Conservation (phyloP, 2,888 invertebrate species). For the Heliconius sara region DNA sequence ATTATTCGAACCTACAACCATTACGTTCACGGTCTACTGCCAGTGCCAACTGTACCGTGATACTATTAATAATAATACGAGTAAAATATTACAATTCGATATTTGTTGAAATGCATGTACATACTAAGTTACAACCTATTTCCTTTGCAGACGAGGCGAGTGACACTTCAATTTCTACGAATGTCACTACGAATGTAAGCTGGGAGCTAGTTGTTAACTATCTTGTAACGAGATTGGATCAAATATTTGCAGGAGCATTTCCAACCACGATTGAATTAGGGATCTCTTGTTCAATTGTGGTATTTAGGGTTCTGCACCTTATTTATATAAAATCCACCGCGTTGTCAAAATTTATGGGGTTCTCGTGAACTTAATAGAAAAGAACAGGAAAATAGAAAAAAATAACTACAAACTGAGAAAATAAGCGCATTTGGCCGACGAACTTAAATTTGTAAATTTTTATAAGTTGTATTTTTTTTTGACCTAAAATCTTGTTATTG, state of each 20-base stretch:
- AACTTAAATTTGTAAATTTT: too few species aligned
- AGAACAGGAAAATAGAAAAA: too few species aligned
- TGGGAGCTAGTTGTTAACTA: slow-evolving; percentile 10
- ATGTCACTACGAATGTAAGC: slow-evolving; percentile 18
- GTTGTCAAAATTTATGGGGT: too few species aligned
- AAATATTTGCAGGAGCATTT: slow-evolving; percentile 15
- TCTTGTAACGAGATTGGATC: slow-evolving; percentile 10
- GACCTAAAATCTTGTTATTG: too few species aligned
- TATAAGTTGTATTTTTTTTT: too few species aligned
- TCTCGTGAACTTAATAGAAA: too few species aligned
- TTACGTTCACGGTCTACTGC: too few species aligned
- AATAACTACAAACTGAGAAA: too few species aligned
- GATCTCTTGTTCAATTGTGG: neutral
- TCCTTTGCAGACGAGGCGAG: neutral
- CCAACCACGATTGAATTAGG: slow-evolving; percentile 3
- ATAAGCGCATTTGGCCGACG: too few species aligned
- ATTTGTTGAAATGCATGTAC: neutral
- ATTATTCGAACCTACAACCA: too few species aligned
- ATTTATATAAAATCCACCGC: too few species aligned
- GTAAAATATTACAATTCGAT: neutral
- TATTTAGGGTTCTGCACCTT: too few species aligned
- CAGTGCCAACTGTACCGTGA: neutral
- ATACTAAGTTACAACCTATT: neutral
- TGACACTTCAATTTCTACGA: slow-evolving; percentile 21
- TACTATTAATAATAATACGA: neutral